Evolutionary conservation across 2,113 vertebrate species (phyloP), one percentile per base, ranked within the genome.

Genomic region (Furnarius figulus): DNA sequence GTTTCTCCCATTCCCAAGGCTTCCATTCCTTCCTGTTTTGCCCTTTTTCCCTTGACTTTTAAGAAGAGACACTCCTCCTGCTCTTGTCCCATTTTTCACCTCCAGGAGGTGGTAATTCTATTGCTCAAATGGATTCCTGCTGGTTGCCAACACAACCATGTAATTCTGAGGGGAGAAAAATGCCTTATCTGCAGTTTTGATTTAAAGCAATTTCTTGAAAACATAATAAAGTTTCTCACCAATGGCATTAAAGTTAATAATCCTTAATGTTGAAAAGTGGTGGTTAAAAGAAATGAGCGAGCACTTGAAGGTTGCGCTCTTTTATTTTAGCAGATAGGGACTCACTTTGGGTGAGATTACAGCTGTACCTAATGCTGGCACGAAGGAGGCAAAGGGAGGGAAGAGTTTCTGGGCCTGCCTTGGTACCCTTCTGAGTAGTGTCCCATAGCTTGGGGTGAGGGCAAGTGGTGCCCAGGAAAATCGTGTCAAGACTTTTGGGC

Each of bases 51-150:
- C 58, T 95, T 95, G 93, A 94, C 92, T 97, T 97, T 96, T 94
- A 77, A 90, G 87, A 93, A 61, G 82, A 95, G 76, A 81, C 70
- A 68, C 93, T 96, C 87, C 87, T 95, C 68, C 95, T 89, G 76
- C 92, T 94, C 96, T 96, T 96, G 96, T 97, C 96, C 96, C 96
- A 96, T 96, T 96, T 97, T 97, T 96, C 96, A 96, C 96, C 96
- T 97, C 96, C 96, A 96, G 96, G 96, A 97, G 96, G 96, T 95
- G 94, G 96, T 97, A 97, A 96, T 97, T 97, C 96, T 97, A 95
- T 96, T 97, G 97, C 95, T 96, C 91, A 97, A 95, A 97, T 97
- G 96, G 95, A 96, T 96, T 96, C 95, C 93, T 96, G 95, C 97
- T 97, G 92, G 92, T 97, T 97, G 96, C 95, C 93, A 95, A 96